phyloP scores from a whole-genome alignment of 2,888 invertebrate species.

The Hetaerina titia region DNA sequence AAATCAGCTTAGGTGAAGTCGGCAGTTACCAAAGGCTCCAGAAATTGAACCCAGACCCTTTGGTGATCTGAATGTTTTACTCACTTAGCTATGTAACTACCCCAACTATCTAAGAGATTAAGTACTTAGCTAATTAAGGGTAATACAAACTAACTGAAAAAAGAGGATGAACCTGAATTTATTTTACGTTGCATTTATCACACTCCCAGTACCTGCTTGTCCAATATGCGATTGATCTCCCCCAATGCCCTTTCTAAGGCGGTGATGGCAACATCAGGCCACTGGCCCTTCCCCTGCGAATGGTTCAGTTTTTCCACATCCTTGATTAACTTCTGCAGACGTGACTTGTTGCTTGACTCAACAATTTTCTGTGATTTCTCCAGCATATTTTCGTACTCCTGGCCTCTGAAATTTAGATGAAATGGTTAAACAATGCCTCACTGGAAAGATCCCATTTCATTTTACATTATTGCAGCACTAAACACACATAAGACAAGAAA shows the following conservation, averaged over 20 bases:
- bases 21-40: too few relatives aligned
- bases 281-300: slow-evolving; percentile 77
- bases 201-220: slow-evolving; percentile 76
- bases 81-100: too few relatives aligned
- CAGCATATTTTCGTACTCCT: slow-evolving; percentile 81
- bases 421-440: not conserved
- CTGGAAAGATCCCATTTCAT: slow-evolving; percentile 32
- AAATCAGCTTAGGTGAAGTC: too few relatives aligned
- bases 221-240: slow-evolving; percentile 79
- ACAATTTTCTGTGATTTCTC: slow-evolving; percentile 74
- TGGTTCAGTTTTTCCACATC: slow-evolving; percentile 79
- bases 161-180: not conserved
- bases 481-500: not conserved
- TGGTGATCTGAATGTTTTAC: too few relatives aligned
- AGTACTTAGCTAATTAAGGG: not conserved
- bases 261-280: slow-evolving; percentile 79
- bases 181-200: slow-evolving; percentile 69
- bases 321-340: slow-evolving; percentile 77
- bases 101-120: too few relatives aligned
- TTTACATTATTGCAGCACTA: not conserved
- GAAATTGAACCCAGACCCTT: too few relatives aligned
- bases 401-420: slow-evolving; percentile 76
- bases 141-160: not conserved
- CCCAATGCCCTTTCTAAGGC: slow-evolving; percentile 80
- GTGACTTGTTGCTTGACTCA: slow-evolving; percentile 77